Evolutionary conservation across 1,140 invertebrate genomes (phyloP).

Genomic region (Acromyrmex charruanus): DNA sequence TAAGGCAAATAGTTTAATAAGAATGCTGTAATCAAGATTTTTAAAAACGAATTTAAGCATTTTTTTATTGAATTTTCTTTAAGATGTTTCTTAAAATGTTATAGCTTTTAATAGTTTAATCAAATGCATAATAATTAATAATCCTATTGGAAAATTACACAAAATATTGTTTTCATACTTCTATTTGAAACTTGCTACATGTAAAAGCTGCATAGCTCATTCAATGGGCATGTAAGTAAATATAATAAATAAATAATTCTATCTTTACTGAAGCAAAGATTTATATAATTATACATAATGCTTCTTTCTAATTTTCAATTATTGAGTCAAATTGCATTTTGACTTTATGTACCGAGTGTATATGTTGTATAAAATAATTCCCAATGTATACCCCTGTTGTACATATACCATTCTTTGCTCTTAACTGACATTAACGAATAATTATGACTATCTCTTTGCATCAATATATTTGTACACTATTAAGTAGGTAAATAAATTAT

Average conservation of each 20-base stretch:
- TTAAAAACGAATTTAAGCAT: neutral
- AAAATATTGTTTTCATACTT: slow-evolving; percentile 9
- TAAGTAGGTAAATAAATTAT: slow-evolving; percentile 57
- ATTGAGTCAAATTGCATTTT: slow-evolving; percentile 19
- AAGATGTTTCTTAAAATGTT: neutral
- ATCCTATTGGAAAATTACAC: slow-evolving; percentile 4
- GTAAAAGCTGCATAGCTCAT: slow-evolving; percentile 72
- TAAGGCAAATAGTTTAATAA: slow-evolving; percentile 67
- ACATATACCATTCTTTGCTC: slow-evolving; percentile 24
- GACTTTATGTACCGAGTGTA: neutral
- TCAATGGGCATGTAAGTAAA: slow-evolving; percentile 10
- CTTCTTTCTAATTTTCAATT: slow-evolving; percentile 28
- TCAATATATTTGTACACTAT: slow-evolving; percentile 21
- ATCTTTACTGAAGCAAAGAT: slow-evolving; percentile 24
- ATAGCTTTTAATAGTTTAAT: slow-evolving; percentile 7
- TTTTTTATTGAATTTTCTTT: neutral
- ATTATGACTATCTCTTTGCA: slow-evolving; percentile 13
- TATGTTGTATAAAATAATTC: slow-evolving; percentile 37
- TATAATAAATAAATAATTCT: neutral
- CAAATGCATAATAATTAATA: slow-evolving; percentile 8
- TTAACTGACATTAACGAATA: slow-evolving; percentile 57
- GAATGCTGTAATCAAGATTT: neutral
- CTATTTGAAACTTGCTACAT: slow-evolving; percentile 44
- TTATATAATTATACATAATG: slow-evolving; percentile 35
- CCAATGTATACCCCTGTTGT: slow-evolving; percentile 23